Conservation (phyloP, 1,140 invertebrate species). For the Varroa destructor region DNA sequence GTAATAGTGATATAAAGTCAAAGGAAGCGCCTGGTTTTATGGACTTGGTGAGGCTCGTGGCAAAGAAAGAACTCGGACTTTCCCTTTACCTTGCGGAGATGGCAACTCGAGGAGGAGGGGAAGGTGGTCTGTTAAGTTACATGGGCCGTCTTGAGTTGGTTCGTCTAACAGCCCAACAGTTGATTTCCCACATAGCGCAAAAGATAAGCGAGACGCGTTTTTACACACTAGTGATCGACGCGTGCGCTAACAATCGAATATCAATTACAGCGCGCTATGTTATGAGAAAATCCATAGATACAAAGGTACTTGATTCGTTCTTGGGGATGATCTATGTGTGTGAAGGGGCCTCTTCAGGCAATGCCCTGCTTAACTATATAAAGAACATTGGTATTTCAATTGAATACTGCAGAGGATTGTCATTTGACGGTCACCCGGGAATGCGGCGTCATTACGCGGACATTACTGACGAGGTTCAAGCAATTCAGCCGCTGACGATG, state of each 20-base stretch:
- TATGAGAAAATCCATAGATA: neutral
- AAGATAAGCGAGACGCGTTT: slow-evolving; percentile 2
- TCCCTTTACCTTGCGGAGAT: slow-evolving; percentile 24
- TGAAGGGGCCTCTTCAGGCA: slow-evolving; percentile 2
- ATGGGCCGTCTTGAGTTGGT: slow-evolving; percentile 6
- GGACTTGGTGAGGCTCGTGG: slow-evolving; percentile 18
- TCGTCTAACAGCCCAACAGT: neutral
- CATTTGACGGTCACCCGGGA: neutral
- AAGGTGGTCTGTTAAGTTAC: slow-evolving; percentile 18
- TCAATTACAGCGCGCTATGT: slow-evolving; percentile 22
- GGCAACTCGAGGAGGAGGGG: slow-evolving; percentile 10
- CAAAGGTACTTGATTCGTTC: neutral
- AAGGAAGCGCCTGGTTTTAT: slow-evolving; percentile 8
- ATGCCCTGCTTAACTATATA: neutral
- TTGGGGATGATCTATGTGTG: slow-evolving; percentile 9
- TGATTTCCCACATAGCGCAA: neutral
- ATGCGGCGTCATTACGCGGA: slow-evolving; percentile 23
- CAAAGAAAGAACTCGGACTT: neutral
- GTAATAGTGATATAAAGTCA: slow-evolving; percentile 10
- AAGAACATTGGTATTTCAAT: slow-evolving; percentile 16
- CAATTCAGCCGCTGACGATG: slow-evolving; percentile 1
- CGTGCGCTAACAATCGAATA: slow-evolving; percentile 8
- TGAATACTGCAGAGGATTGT: slow-evolving; percentile 12
- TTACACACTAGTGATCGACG: neutral
- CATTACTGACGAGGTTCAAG: slow-evolving; percentile 25